Conservation (phyloP, 2,888 invertebrate species). For the Cerceris rybyensis region DNA sequence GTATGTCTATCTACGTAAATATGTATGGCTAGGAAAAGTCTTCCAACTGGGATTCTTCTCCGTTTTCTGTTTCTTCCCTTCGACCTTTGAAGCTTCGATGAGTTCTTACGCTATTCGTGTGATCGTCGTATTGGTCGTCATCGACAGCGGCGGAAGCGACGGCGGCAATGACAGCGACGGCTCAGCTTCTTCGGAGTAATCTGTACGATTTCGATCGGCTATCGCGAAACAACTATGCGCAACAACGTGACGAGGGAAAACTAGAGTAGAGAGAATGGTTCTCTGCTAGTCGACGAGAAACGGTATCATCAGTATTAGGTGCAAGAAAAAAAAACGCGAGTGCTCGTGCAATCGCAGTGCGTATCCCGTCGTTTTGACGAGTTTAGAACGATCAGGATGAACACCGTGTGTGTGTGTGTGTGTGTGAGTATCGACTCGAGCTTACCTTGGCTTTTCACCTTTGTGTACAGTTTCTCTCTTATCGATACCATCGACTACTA, state of each 20-base stretch:
- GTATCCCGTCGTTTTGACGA: conserved; percentile 17
- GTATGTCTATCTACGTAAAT: too few species aligned
- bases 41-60: background rate
- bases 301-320: conserved; percentile 38
- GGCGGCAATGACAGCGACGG: background rate
- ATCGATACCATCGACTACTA: conserved; percentile 93
- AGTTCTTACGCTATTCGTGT: background rate
- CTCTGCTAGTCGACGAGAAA: conserved; percentile 24
- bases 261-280: conserved; percentile 25
- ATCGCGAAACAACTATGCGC: conserved; percentile 54
- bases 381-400: conserved; percentile 24
- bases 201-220: conserved; percentile 9
- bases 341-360: conserved; percentile 62
- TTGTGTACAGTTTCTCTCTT: conserved; percentile 83
- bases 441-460: conserved; percentile 85
- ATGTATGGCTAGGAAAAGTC: too few species aligned
- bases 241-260: conserved; percentile 42
- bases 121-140: too few species aligned
- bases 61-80: background rate
- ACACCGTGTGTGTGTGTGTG: conserved; percentile 53
- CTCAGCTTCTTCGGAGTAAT: background rate
- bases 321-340: conserved; percentile 54
- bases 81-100: background rate
- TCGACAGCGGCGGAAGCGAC: too few species aligned
- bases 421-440: conserved; percentile 69